Evolutionary conservation across 2,888 invertebrate genomes (phyloP), one percentile per base, ranked within the genome.

Genomic region (Rhodophaea formosa): DNA sequence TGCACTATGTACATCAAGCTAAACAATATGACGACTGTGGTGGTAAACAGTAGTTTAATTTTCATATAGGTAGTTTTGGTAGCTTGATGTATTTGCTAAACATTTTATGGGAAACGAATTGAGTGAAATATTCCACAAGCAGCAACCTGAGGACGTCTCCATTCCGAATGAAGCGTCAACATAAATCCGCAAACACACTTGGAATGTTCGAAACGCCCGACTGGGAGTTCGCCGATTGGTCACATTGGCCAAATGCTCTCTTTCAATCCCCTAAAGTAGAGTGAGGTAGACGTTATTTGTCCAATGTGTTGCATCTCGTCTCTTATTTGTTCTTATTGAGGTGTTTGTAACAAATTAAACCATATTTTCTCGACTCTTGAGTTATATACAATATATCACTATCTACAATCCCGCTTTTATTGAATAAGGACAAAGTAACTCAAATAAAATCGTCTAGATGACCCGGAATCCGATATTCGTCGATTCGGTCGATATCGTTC

Each of bases 161-260:
- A 49, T 49, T 39, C 42, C 49, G 42, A 29, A 68, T 66, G 66
- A 66, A 67, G 64, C 64, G 69, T 69, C 60, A 62, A 62, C 63
- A 70, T 67, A 68, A 69, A 69, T 71, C 68, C 66, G 70, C 69
- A 63, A 62, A 67, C 66, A 69, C 73, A 72, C 71, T 65, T 77
- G 81, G 81, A 82, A 82, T 82, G 81, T 80, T 69, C 67, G 65
- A 66, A 60, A 67, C 71, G 67, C 67, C 70, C 72, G 35, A 51
- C 16, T 35, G 35, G 51, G 39, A 39, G 35, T 35, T 12, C 35
- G 17, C 35, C 51, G 51, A 51, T 35, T 51, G 51, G 51, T 59
- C 59, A 29, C 55, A 59, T 59, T 61, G 47, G 46, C 17, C 46
- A 17, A 55, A 46, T 39, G 35, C 15, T 65, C 39, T 35, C 49